Conservation (phyloP, 2,113 vertebrate genomes). For the Todiramphus saurophagus region DNA sequence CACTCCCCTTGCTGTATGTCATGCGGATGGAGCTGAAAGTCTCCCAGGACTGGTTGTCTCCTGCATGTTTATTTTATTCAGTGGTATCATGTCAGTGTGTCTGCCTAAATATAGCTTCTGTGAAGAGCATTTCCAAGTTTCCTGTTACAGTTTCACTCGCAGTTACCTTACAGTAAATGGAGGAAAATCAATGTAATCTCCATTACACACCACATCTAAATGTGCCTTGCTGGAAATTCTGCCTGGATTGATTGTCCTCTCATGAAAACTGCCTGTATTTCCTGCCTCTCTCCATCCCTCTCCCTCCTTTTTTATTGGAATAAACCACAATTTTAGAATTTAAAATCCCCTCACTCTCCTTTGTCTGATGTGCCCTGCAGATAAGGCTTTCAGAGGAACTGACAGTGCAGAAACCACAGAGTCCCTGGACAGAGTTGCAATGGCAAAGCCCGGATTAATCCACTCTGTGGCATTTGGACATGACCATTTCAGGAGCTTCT, state of each 20-base stretch:
- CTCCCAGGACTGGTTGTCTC: slow-evolving; percentile 66
- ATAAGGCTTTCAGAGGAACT: slow-evolving; percentile 4
- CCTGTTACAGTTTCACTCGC: slow-evolving; percentile 68
- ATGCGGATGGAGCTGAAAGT: slow-evolving; percentile 48
- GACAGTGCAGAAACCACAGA: neutral
- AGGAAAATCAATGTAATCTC: slow-evolving; percentile 67
- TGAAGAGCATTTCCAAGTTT: slow-evolving; percentile 73
- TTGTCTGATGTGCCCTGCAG: neutral
- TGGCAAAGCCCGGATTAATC: neutral
- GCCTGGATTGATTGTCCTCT: neutral
- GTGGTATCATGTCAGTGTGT: slow-evolving; percentile 76
- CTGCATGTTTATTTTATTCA: slow-evolving; percentile 76
- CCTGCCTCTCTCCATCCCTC: neutral
- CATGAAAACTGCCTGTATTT: neutral
- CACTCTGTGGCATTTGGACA: neutral
- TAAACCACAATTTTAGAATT: neutral
- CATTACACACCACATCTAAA: neutral
- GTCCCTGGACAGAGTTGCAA: neutral
- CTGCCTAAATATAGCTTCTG: slow-evolving; percentile 76
- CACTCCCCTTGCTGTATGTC: slow-evolving; percentile 36
- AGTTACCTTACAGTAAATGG: slow-evolving; percentile 73
- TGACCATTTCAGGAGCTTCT: neutral
- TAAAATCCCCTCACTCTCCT: neutral
- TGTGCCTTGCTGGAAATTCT: slow-evolving; percentile 54
- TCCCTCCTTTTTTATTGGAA: neutral